These are phyloP conservation scores for Thaumatotibia leucotreta DNA, from an alignment of 1,140 invertebrate species.

Conservation along the genomic window DNA sequence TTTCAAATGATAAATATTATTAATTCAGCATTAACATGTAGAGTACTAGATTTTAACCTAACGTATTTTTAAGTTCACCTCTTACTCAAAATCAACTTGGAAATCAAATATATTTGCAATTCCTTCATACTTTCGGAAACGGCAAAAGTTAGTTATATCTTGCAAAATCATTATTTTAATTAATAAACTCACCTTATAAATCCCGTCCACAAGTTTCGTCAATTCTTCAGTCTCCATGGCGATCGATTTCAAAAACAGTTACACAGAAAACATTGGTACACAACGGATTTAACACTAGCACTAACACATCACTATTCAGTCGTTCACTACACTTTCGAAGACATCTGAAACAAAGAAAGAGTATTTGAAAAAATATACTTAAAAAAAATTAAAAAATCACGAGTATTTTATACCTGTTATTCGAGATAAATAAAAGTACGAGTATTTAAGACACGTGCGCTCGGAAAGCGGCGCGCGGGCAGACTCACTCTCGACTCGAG, in stretches of 20 bases:
- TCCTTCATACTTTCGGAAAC: too few species aligned
- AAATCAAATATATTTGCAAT: too few species aligned
- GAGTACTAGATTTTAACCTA: too few species aligned
- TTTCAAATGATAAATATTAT: too few species aligned
- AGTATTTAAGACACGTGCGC: slow-evolving; percentile 41
- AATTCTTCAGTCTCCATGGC: slow-evolving; percentile 92
- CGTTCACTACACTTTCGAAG: slow-evolving; percentile 45
- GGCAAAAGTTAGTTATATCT: too few species aligned
- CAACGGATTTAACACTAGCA: slow-evolving; percentile 59
- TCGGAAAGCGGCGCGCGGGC: slow-evolving; percentile 34
- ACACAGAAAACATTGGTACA: slow-evolving; percentile 61
- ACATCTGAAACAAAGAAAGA: slow-evolving; percentile 66
- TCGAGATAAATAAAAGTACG: slow-evolving; percentile 17
- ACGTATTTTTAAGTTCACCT: too few species aligned
- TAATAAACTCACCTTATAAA: slow-evolving; percentile 85
- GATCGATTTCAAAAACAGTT: slow-evolving; percentile 46
- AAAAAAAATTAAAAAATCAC: slow-evolving; percentile 26
- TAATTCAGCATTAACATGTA: too few species aligned
- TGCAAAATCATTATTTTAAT: slow-evolving; percentile 17
- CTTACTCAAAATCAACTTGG: too few species aligned
- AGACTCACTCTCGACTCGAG: slow-evolving; percentile 44
- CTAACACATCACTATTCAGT: slow-evolving; percentile 66
- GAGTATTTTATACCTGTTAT: slow-evolving; percentile 8
- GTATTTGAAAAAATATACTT: slow-evolving; percentile 17
- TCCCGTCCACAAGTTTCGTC: slow-evolving; percentile 91